These are phyloP conservation scores for Platycnemis pennipes DNA, from an alignment of 2,888 invertebrate species.

Conservation along the genomic window DNA sequence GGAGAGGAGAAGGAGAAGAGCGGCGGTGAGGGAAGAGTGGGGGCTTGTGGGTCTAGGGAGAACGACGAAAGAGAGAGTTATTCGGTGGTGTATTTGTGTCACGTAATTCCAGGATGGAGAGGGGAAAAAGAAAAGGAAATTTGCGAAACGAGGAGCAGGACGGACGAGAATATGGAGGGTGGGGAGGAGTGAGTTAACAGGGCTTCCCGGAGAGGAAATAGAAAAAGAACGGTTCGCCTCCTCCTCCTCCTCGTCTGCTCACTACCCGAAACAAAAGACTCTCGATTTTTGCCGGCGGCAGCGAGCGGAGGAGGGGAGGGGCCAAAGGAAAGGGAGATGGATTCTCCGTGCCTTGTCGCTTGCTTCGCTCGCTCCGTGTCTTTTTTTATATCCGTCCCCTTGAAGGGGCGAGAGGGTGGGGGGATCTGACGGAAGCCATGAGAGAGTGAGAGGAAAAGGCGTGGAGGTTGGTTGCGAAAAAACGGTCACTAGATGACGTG, in stretches of 20 bases:
- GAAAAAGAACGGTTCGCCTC: conserved; percentile 68
- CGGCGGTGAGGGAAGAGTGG: too few relatives aligned
- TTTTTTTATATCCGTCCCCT: neutral
- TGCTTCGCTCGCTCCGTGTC: neutral
- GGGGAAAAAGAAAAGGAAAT: conserved; percentile 53
- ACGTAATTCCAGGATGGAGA: conserved; percentile 58
- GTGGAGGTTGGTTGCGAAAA: too few relatives aligned
- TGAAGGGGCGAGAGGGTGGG: neutral
- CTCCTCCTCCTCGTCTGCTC: conserved; percentile 50
- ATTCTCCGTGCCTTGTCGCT: neutral
- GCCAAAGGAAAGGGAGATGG: neutral
- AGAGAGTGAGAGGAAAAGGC: neutral
- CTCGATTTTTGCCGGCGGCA: conserved; percentile 69
- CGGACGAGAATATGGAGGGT: conserved; percentile 62
- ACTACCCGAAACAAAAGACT: conserved; percentile 48
- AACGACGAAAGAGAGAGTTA: conserved; percentile 34
- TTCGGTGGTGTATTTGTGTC: conserved; percentile 51
- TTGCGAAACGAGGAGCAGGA: conserved; percentile 55
- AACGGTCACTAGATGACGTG: conserved; percentile 45
- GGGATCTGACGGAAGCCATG: neutral
- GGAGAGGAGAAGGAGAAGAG: neutral
- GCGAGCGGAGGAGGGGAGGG: neutral
- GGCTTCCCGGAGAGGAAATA: conserved; percentile 67
- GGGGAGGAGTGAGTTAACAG: conserved; percentile 69
- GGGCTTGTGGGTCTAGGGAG: too few relatives aligned